phyloP scores from a whole-genome alignment of 2,113 vertebrate genomes.

The Takifugu flavidus region DNA sequence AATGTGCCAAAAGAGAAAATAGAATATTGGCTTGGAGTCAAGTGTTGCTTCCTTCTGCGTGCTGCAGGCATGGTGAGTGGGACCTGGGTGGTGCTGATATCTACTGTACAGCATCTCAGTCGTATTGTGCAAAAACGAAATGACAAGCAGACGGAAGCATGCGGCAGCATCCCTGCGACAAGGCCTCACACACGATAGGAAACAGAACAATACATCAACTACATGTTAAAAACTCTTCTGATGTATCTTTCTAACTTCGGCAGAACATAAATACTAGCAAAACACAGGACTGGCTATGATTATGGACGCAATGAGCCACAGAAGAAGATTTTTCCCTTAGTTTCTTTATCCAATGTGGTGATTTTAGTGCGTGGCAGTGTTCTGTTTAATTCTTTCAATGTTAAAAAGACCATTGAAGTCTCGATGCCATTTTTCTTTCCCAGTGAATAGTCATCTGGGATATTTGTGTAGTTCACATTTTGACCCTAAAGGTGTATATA shows the following conservation, averaged over 20 bases:
- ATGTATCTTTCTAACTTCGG: conserved; percentile 48
- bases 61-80: background rate
- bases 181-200: too few relatives aligned
- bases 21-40: conserved; percentile 1
- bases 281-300: conserved; percentile 60
- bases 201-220: background rate
- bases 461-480: background rate
- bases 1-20: too few relatives aligned
- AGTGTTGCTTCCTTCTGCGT: conserved; percentile 1
- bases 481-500: background rate
- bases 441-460: background rate
- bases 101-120: background rate
- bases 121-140: background rate
- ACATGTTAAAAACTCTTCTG: conserved; percentile 65
- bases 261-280: conserved; percentile 64
- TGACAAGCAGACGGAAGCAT: background rate
- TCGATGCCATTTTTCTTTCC: background rate
- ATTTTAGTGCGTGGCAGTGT: conserved; percentile 43
- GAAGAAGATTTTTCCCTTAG: background rate
- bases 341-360: background rate
- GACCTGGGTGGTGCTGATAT: background rate
- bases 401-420: background rate
- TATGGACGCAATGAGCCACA: conserved; percentile 19
- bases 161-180: background rate
- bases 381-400: conserved; percentile 3